A percentile compares a stretch with the other conserved stretches of the same genome.
Evolutionary conservation across 1,140 invertebrate species (phyloP).

Genomic region (Yoshiicerus persimilis): DNA sequence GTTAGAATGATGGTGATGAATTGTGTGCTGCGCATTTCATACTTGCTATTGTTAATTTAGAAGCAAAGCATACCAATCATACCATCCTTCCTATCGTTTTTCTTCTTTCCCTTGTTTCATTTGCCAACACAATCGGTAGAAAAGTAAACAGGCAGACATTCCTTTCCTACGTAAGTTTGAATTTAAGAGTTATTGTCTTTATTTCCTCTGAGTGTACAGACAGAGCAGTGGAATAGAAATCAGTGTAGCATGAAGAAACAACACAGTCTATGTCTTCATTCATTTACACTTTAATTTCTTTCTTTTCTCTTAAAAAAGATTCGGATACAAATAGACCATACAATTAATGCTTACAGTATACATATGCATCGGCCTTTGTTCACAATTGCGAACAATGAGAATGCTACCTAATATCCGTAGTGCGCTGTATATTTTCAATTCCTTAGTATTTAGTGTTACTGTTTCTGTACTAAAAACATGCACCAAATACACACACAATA

Average conservation of each 20-base stretch:
- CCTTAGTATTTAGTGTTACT: no score
- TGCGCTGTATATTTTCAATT: no score
- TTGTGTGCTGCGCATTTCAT: not conserved
- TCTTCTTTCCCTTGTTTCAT: not conserved
- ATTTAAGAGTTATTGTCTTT: not conserved
- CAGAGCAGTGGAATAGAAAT: not conserved
- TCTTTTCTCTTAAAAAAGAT: not conserved
- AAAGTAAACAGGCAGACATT: not conserved
- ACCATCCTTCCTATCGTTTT: not conserved
- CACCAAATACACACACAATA: not conserved
- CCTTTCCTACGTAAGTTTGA: not conserved
- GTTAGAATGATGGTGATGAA: no score
- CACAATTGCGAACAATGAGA: no score
- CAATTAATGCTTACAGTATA: no score
- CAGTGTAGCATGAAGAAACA: not conserved
- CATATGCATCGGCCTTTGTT: no score
- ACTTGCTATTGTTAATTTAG: not conserved
- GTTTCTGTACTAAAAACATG: not conserved
- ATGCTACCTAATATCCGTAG: no score
- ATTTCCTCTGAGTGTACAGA: not conserved
- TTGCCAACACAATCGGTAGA: not conserved
- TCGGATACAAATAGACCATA: not conserved
- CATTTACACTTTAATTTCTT: conserved; percentile 25
- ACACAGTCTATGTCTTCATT: conserved; percentile 19
- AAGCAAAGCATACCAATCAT: not conserved